A percentile compares a stretch with the other conserved stretches of the same genome.
Conservation (phyloP, 2,888 invertebrate genomes). For the Perizoma affinitatum region DNA sequence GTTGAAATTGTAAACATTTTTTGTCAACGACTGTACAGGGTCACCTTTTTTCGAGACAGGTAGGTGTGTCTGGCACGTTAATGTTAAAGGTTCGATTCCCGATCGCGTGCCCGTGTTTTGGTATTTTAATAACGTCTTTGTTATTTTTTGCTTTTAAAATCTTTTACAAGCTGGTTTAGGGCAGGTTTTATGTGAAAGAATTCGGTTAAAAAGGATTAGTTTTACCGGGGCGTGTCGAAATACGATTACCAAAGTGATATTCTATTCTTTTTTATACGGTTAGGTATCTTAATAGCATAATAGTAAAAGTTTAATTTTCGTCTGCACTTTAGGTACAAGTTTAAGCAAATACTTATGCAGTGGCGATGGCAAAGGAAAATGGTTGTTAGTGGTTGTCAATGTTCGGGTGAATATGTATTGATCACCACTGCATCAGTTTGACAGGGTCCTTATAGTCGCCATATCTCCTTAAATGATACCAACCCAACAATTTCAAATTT, state of each 20-base stretch:
- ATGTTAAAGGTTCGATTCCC: constrained; percentile 70
- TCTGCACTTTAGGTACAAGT: too few species aligned
- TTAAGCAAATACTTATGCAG: too few species aligned
- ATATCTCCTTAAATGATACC: too few species aligned
- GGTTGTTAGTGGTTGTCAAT: too few species aligned
- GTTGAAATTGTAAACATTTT: constrained; percentile 23
- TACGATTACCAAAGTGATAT: constrained; percentile 12
- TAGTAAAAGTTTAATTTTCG: too few species aligned
- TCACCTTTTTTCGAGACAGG: constrained; percentile 60
- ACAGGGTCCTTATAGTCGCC: too few species aligned
- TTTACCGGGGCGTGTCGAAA: constrained; percentile 23
- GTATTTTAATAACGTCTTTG: constrained; percentile 59
- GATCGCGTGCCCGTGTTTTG: constrained; percentile 73
- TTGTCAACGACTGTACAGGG: constrained; percentile 46
- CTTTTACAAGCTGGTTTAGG: constrained; percentile 12
- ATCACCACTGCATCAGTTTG: too few species aligned
- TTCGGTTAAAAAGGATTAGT: constrained; percentile 40
- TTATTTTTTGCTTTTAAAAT: constrained; percentile 42
- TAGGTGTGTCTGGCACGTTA: constrained; percentile 65
- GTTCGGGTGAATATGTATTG: too few species aligned
- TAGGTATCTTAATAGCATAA: neutral
- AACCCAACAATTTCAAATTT: too few species aligned
- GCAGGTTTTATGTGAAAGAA: constrained; percentile 43
- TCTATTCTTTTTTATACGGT: neutral
- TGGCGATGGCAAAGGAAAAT: too few species aligned